These are phyloP conservation scores for Charanyca ferruginea DNA, from an alignment of 2,888 invertebrate genomes.

Conservation along the genomic window DNA sequence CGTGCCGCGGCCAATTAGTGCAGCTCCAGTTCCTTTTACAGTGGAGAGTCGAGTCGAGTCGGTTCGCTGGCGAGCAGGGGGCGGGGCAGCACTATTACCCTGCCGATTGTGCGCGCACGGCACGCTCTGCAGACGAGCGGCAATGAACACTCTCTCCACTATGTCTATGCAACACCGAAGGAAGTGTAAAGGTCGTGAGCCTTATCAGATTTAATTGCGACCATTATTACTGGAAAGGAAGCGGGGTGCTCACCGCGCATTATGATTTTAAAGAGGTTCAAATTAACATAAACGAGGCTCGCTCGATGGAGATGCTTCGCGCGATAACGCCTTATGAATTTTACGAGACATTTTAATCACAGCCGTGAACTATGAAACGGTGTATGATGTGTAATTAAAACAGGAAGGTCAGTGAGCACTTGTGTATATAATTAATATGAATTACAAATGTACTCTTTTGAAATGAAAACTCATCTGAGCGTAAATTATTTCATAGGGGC, in stretches of 20 bases:
- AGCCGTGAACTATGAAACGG: constrained; percentile 90
- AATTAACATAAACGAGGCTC: constrained; percentile 85
- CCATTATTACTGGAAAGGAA: constrained; percentile 85
- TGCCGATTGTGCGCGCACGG: constrained; percentile 72
- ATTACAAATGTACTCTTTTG: constrained; percentile 87
- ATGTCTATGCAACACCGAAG: constrained; percentile 74
- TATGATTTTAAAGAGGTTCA: constrained; percentile 85
- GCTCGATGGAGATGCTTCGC: constrained; percentile 76
- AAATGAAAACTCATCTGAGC: constrained; percentile 87
- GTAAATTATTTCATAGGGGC: constrained; percentile 89
- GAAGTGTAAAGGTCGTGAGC: constrained; percentile 89
- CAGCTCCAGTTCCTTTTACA: constrained; percentile 89
- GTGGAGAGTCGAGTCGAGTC: constrained; percentile 83
- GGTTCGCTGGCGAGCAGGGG: constrained; percentile 81
- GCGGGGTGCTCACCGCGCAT: constrained; percentile 81
- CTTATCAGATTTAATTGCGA: constrained; percentile 88
- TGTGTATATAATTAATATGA: constrained; percentile 86
- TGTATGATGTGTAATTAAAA: constrained; percentile 85
- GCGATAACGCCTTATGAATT: constrained; percentile 83
- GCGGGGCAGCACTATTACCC: constrained; percentile 77
- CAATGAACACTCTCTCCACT: constrained; percentile 83
- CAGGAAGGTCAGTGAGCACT: constrained; percentile 90
- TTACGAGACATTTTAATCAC: constrained; percentile 88
- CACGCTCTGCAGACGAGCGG: constrained; percentile 62
- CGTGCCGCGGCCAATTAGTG: constrained; percentile 90